Evolutionary conservation across 2,113 vertebrate genomes (phyloP).

Genomic region (Melierax canorus): DNA sequence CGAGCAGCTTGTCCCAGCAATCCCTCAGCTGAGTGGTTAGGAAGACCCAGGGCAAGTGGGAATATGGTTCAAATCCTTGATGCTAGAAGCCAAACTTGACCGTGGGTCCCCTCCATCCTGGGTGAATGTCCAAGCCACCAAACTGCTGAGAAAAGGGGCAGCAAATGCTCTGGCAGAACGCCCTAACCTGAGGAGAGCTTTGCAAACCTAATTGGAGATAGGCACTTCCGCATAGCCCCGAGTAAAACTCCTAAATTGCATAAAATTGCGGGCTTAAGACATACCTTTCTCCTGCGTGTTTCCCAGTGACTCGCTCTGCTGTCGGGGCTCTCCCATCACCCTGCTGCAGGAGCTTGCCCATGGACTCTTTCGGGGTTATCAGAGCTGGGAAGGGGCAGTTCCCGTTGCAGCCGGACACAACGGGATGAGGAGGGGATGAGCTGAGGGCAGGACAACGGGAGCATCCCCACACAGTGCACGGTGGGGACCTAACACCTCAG

Average conservation of each 20-base stretch:
- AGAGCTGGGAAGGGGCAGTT: rapidly evolving
- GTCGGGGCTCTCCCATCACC: not conserved
- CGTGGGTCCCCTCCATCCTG: no score
- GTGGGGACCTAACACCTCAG: not conserved
- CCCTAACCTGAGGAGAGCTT: not conserved
- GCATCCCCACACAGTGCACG: rapidly evolving
- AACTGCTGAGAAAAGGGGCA: not conserved
- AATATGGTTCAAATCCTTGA: not conserved
- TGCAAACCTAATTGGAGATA: not conserved
- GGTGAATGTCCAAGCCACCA: not conserved
- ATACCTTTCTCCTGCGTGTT: not conserved
- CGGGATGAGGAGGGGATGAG: not conserved
- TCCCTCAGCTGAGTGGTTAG: not conserved
- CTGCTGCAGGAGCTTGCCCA: not conserved
- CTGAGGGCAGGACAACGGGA: not conserved
- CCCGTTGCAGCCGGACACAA: rapidly evolving
- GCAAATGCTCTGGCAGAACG: not conserved
- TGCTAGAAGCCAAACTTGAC: not conserved
- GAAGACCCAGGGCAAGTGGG: not conserved
- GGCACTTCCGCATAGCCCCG: not conserved
- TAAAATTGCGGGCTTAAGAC: not conserved
- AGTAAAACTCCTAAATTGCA: not conserved
- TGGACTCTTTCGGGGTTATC: rapidly evolving
- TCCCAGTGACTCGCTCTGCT: not conserved
- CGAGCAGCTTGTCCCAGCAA: not conserved